Evolutionary conservation across 2,797 vertebrate species (phyloP).

Genomic region (Xiphophorus birchmanni): DNA sequence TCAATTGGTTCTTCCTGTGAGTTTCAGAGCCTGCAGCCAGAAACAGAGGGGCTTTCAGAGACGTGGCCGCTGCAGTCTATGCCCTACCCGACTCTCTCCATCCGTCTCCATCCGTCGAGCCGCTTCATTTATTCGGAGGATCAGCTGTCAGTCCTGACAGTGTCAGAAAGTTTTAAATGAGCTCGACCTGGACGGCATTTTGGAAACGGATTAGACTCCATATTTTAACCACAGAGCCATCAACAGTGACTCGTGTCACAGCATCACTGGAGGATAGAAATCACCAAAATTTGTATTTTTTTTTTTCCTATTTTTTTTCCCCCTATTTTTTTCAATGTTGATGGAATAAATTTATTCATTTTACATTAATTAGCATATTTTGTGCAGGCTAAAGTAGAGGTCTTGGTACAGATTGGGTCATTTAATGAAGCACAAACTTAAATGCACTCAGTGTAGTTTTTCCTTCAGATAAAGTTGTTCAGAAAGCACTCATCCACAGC

Average conservation of each 20-base stretch:
- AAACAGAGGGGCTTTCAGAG: conserved; percentile 25
- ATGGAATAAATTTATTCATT: conserved; percentile 48
- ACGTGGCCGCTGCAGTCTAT: conserved; percentile 30
- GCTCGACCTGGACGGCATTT: conserved; percentile 60
- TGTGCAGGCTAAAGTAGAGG: conserved; percentile 11
- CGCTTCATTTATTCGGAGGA: conserved; percentile 68
- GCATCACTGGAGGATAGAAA: conserved; percentile 49
- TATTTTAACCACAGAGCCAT: conserved; percentile 50
- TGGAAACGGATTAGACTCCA: conserved; percentile 57
- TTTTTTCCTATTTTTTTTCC: neutral
- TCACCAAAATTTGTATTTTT: conserved; percentile 18
- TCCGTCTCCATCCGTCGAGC: conserved; percentile 46
- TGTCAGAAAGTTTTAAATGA: conserved; percentile 70
- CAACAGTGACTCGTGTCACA: conserved; percentile 32
- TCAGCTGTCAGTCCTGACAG: conserved; percentile 69
- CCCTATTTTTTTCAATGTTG: conserved; percentile 28
- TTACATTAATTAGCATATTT: conserved; percentile 63
- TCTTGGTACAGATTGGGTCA: conserved; percentile 19
- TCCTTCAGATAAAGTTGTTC: conserved; percentile 26
- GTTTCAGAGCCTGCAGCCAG: conserved; percentile 54
- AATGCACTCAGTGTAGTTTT: conserved; percentile 9
- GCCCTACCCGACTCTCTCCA: conserved; percentile 30
- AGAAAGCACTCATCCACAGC: neutral
- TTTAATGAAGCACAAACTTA: conserved; percentile 34
- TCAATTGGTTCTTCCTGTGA: conserved; percentile 34